Evolutionary conservation across 2,888 invertebrate species (phyloP), one percentile per base, ranked within the genome.

Genomic region (Zele albiditarsus): DNA sequence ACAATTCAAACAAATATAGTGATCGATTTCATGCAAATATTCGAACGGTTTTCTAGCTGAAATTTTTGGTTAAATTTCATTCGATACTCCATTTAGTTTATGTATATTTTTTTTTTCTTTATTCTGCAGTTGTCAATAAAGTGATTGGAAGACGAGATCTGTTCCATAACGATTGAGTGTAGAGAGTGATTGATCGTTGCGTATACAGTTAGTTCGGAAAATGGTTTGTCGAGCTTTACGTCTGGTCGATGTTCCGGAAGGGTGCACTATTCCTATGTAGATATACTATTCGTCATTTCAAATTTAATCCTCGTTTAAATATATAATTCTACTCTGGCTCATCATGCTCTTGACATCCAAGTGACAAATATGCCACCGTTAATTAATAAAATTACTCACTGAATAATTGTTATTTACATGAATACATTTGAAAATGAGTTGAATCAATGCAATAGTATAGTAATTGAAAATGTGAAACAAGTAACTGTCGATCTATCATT

Each of bases 61-160:
- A 38, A 57, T 57, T 25, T 23, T 57, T 14, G 20, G 20, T 25
- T 57, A 4, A n/a, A 57, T 57, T 57, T 57, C 25, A 57, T 25
- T 57, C 10, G 57, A 25, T 25, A 57, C 25, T 62, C n/a, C n/a
- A 62, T 62, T 62, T 28, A 62, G 16, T 31, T 67, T 58, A 33
- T 23, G 14, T 62, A 38, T 62, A 31, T 46, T 66, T 60, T 62
- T 49, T 69, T 38, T 25, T 74, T 20, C 8, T 65, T 65, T 3
- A 60, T 31, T 67, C 46, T 42, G 60, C 60, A 60, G n/a, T 60
- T 20, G 20, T 28, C 62, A 8, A 20, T 53, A 20, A 2, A 31
- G 16, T 62, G 62, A 62, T 62, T 62, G 62, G 31, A 62, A 62
- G 20, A 16, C 14, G 28, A 62, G 60, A 16, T 62, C 20, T 28